Percentiles rank a stretch among this genome's conserved stretches.
These are phyloP conservation scores for Euthynnus affinis DNA, from an alignment of 2,797 vertebrate species.

Conservation along the genomic window DNA sequence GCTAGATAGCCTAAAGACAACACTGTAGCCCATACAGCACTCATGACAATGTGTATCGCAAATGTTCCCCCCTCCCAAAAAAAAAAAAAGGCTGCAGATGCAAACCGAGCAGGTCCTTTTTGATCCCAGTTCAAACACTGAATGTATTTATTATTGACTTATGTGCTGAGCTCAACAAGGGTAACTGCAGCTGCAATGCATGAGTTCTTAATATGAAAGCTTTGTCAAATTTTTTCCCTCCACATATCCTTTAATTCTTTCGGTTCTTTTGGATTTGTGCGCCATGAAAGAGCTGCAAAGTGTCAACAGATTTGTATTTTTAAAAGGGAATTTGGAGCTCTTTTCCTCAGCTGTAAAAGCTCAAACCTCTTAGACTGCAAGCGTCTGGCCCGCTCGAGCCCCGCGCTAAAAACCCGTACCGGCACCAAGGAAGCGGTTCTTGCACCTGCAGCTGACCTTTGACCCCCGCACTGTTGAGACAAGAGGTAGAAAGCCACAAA, in stretches of 20 bases:
- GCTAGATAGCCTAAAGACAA: no score
- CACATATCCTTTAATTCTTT: neutral
- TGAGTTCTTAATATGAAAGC: slow-evolving; percentile 24
- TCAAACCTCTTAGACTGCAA: neutral
- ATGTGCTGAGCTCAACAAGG: neutral
- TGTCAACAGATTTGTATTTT: slow-evolving; percentile 11
- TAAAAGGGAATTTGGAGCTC: no score
- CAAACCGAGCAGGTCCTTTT: neutral
- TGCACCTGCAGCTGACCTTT: slow-evolving; percentile 31
- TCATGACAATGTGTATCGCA: no score
- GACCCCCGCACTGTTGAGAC: neutral
- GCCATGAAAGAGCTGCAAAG: neutral
- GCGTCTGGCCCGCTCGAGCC: neutral
- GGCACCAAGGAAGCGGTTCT: neutral
- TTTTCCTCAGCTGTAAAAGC: no score
- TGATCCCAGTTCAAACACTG: neutral
- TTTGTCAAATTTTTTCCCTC: neutral
- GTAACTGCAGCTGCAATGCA: slow-evolving; percentile 19
- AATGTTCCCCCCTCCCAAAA: neutral
- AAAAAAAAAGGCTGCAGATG: neutral
- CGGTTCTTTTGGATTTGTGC: slow-evolving; percentile 3
- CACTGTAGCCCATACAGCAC: no score
- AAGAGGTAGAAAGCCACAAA: neutral
- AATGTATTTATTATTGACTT: slow-evolving; percentile 5
- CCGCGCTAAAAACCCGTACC: neutral